Percentiles rank a stretch among this genome's conserved stretches.
These are phyloP conservation scores for Liodrosophila aerea DNA, from an alignment of 2,888 invertebrate genomes.

Conservation along the genomic window DNA sequence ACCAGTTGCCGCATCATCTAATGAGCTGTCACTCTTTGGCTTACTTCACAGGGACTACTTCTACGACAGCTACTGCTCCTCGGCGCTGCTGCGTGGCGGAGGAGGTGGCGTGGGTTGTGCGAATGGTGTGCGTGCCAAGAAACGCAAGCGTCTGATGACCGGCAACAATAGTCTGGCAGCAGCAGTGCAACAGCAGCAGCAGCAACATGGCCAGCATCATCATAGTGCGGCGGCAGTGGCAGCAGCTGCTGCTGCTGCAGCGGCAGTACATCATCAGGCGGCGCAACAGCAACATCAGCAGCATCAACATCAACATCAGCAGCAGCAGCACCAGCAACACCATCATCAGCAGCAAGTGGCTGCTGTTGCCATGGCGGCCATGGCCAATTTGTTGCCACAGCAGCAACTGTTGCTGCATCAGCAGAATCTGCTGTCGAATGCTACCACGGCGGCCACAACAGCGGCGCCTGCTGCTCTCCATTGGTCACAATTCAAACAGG, in stretches of 20 bases:
- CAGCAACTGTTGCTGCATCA: conserved; percentile 78
- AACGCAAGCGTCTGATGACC: conserved; percentile 82
- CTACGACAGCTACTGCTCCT: conserved; percentile 84
- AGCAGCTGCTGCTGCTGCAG: conserved; percentile 69
- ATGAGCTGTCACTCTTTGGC: conserved; percentile 35
- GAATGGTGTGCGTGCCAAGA: conserved; percentile 81
- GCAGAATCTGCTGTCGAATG: conserved; percentile 78
- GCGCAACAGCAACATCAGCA: conserved; percentile 68
- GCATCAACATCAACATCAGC: conserved; percentile 61
- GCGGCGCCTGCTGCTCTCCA: conserved; percentile 68
- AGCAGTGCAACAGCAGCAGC: conserved; percentile 77
- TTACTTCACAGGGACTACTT: conserved; percentile 84
- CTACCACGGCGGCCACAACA: conserved; percentile 67
- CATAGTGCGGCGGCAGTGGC: conserved; percentile 71
- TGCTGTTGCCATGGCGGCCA: conserved; percentile 81
- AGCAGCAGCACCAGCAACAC: conserved; percentile 72
- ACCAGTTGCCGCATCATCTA: conserved; percentile 43
- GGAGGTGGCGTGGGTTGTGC: conserved; percentile 25
- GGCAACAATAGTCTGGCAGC: conserved; percentile 78
- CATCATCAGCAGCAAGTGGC: conserved; percentile 79
- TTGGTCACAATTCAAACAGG: conserved; percentile 74
- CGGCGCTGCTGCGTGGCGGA: conserved; percentile 78
- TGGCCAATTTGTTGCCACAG: conserved; percentile 81
- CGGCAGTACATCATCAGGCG: conserved; percentile 71
- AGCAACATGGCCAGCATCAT: conserved; percentile 75